Evolutionary conservation across 2,888 invertebrate species (phyloP), one percentile per base, ranked within the genome.

Genomic region (Latheticus oryzae): DNA sequence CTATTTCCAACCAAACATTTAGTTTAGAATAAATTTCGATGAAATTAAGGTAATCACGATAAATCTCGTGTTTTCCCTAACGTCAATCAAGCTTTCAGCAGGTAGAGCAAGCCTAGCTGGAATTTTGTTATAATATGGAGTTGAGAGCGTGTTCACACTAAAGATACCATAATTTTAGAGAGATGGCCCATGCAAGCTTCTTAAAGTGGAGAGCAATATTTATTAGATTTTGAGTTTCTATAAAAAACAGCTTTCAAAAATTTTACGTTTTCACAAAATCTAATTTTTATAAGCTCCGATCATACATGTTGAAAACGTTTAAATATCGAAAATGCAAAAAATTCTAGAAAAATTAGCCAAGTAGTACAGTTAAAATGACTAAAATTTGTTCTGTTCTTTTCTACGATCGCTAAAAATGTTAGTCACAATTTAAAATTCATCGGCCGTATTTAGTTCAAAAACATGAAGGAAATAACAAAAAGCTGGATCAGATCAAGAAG

Each of bases 121-220:
- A 45, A 32, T 5, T 30, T 43, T 12, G 43, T 50, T 37, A 37
- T 54, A 37, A 42, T 54, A 28, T 47, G 43, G 33, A 19, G 42
- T 43, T 53, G 43, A n/a, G n/a, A 43, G 24, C 33, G 40, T 43
- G 53, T 43, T 42, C 43, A 35, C 53, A 35, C 54, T 54, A 35
- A 35, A 54, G 45, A 45, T 33, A 43, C 35, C 33, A 42, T 54
- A 54, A 54, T 54, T 45, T 45, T 11, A n/a, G 37, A 45, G 37
- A 43, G 28, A 55, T 48, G 15, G 55, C 47, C 48, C 55, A 55
- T 38, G 55, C 55, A 21, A 55, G 38, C 55, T 37, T 26, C 38
- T 17, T 42, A 48, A 55, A 55, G 47, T 48, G 55, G 28, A 48
- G 48, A 48, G 48, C 21, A 48, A 55, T 48, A 55, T 54, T 54